Evolutionary conservation across 2,797 vertebrate genomes (phyloP).

Genomic region (Scyliorhinus canicula): DNA sequence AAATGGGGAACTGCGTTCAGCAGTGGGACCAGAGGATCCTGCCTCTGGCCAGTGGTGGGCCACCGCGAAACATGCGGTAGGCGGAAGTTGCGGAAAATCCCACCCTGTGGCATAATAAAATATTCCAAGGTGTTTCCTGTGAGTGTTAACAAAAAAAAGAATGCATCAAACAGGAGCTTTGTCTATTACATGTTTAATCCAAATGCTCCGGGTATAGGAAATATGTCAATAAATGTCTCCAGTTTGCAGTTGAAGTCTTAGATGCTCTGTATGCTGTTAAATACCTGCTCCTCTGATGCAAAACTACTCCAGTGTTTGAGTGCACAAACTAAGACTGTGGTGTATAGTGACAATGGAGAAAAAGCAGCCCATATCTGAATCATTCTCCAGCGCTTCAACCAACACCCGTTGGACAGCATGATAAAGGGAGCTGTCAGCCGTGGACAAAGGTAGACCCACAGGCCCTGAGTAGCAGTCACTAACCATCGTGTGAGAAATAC

Average conservation of each 20-base stretch:
- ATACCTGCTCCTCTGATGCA: neutral
- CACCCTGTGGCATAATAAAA: neutral
- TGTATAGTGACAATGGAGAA: neutral
- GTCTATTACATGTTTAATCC: neutral
- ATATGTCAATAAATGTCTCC: neutral
- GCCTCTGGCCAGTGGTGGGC: too few species aligned
- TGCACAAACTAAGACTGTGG: neutral
- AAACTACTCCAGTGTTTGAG: neutral
- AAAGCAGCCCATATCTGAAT: neutral
- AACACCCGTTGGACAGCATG: neutral
- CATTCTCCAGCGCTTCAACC: neutral
- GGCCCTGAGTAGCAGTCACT: neutral
- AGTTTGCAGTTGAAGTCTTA: neutral
- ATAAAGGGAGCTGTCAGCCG: neutral
- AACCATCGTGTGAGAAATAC: neutral
- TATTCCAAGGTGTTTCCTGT: neutral
- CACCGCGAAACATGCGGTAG: too few species aligned
- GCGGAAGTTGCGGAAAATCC: too few species aligned
- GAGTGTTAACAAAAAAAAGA: neutral
- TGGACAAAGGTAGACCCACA: neutral
- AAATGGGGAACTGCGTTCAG: too few species aligned
- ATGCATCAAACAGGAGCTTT: neutral
- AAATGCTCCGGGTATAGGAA: neutral
- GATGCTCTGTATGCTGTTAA: neutral
- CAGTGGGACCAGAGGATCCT: too few species aligned